Percentiles rank a stretch among this genome's conserved stretches.
Conservation (phyloP, 2,797 vertebrate species). For the Neostethus bicornis region DNA sequence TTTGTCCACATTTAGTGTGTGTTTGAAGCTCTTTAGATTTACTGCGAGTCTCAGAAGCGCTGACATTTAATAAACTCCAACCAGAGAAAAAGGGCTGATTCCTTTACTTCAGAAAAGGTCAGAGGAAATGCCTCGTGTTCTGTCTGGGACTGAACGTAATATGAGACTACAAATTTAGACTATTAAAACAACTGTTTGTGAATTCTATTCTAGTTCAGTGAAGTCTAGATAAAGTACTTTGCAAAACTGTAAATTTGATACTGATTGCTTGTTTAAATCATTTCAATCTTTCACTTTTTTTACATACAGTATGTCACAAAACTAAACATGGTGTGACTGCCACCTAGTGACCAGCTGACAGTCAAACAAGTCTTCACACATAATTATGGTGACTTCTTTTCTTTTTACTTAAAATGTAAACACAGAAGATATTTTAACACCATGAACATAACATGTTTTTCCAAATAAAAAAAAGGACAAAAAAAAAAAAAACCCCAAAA, state of each 20-base stretch:
- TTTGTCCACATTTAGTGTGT: slow-evolving; percentile 30
- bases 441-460: slow-evolving; percentile 50
- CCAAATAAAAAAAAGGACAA: slow-evolving; percentile 50
- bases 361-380: background rate
- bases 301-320: background rate
- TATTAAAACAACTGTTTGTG: too few relatives aligned
- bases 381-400: background rate
- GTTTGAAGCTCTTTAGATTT: slow-evolving; percentile 18
- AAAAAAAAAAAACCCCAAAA: too few relatives aligned
- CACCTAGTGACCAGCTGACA: slow-evolving; percentile 50
- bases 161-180: too few relatives aligned
- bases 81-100: slow-evolving; percentile 8
- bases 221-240: background rate
- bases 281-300: too few relatives aligned
- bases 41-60: slow-evolving; percentile 37
- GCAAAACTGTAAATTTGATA: background rate
- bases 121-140: slow-evolving; percentile 22
- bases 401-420: slow-evolving; percentile 67
- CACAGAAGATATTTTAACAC: slow-evolving; percentile 36
- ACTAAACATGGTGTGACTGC: slow-evolving; percentile 32
- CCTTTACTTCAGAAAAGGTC: slow-evolving; percentile 35
- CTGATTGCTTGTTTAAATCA: background rate
- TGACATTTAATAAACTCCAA: slow-evolving; percentile 18
- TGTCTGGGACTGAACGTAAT: too few relatives aligned
- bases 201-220: too few relatives aligned